Conservation (phyloP, 2,797 vertebrate genomes). For the Neoniphon sammara region DNA sequence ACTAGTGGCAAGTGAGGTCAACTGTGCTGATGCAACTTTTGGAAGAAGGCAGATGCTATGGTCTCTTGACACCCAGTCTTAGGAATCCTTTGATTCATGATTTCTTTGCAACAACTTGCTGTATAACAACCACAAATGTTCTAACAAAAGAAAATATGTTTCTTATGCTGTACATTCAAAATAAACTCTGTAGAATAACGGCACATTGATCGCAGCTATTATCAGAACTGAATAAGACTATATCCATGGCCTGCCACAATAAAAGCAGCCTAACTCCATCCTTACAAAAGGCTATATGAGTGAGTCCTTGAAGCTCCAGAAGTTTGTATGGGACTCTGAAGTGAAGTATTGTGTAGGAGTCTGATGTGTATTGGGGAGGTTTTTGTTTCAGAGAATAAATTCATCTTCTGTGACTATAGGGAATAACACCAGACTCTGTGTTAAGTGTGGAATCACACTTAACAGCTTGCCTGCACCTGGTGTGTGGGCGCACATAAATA, state of each 20-base stretch:
- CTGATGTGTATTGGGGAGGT: slow-evolving; percentile 27
- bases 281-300: not conserved
- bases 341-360: slow-evolving; percentile 33
- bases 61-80: slow-evolving; percentile 1
- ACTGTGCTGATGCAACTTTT: slow-evolving; percentile 1
- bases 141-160: slow-evolving; percentile 12
- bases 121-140: not conserved
- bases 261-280: not conserved
- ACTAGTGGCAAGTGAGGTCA: not conserved
- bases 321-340: slow-evolving; percentile 1
- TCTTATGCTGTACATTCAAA: slow-evolving; percentile 6
- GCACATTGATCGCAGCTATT: slow-evolving; percentile 21
- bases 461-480: slow-evolving; percentile 58
- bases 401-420: slow-evolving; percentile 39
- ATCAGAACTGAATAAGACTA: slow-evolving; percentile 1
- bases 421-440: slow-evolving; percentile 29
- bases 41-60: not conserved
- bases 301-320: not conserved
- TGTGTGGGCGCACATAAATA: slow-evolving; percentile 39
- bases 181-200: slow-evolving; percentile 14
- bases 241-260: not conserved
- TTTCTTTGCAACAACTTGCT: slow-evolving; percentile 1
- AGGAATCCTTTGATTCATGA: not conserved
- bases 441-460: slow-evolving; percentile 54
- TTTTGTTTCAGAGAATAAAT: slow-evolving; percentile 24